A percentile compares a stretch with the other conserved stretches of the same genome.
These are phyloP conservation scores for Polymixis lichenea DNA, from an alignment of 2,888 invertebrate genomes.

Conservation along the genomic window DNA sequence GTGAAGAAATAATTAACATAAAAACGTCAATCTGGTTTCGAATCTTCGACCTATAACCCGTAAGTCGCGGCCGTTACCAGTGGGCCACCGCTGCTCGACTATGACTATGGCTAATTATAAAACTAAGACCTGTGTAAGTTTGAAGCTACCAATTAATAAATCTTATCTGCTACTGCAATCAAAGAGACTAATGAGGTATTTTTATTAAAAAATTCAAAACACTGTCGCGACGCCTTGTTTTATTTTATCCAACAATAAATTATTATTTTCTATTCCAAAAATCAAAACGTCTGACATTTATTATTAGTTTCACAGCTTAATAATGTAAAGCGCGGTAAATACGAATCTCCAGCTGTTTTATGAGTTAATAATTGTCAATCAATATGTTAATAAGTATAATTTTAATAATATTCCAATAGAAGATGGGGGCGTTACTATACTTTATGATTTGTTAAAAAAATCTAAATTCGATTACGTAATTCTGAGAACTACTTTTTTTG, in stretches of 20 bases:
- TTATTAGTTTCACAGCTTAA: slow-evolving; percentile 51
- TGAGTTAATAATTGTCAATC: slow-evolving; percentile 62
- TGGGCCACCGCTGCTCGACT: too few relatives aligned
- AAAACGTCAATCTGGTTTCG: too few relatives aligned
- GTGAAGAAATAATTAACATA: too few relatives aligned
- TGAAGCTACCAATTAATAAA: slow-evolving; percentile 31
- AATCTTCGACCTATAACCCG: too few relatives aligned
- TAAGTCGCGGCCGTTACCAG: too few relatives aligned
- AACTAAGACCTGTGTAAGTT: slow-evolving; percentile 6
- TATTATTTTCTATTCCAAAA: slow-evolving; percentile 23
- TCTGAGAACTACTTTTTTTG: neutral
- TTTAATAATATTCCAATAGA: slow-evolving; percentile 25
- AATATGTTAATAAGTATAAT: slow-evolving; percentile 48
- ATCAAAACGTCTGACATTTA: slow-evolving; percentile 35
- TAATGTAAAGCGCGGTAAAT: slow-evolving; percentile 37
- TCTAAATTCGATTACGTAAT: neutral
- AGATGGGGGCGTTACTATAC: neutral
- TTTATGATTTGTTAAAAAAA: slow-evolving; percentile 12
- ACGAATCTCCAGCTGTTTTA: slow-evolving; percentile 55
- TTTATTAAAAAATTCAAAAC: slow-evolving; percentile 21
- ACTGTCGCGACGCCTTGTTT: slow-evolving; percentile 31
- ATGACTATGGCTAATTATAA: neutral
- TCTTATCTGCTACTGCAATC: slow-evolving; percentile 34
- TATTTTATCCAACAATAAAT: slow-evolving; percentile 24
- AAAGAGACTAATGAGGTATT: slow-evolving; percentile 22